Percentiles rank a stretch among this genome's conserved stretches.
phyloP scores from a whole-genome alignment of 2,113 vertebrate species.

The Brachyhypopomus occidentalis region DNA sequence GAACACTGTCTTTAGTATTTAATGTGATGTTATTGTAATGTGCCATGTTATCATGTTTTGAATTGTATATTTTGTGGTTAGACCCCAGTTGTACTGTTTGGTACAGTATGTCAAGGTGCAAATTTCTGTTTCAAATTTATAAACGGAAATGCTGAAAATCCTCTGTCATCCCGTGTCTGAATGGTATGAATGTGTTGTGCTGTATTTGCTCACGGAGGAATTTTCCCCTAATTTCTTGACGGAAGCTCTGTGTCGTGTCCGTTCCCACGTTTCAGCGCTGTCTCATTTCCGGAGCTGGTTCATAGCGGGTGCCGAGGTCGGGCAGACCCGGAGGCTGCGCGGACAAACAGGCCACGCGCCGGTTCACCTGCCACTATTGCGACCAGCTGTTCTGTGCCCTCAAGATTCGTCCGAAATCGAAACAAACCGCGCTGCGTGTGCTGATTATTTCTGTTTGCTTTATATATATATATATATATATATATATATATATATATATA shows the following conservation, averaged over 20 bases:
- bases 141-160: no score
- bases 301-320: conserved; percentile 48
- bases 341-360: conserved; percentile 27
- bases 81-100: not conserved
- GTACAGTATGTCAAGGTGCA: not conserved
- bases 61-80: not conserved
- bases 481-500: no score
- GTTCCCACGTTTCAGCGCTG: not conserved
- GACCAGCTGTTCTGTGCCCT: conserved; percentile 51
- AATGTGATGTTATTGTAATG: no score
- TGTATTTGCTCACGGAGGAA: not conserved
- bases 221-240: not conserved
- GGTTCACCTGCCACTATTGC: conserved; percentile 44
- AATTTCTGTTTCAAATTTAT: not conserved
- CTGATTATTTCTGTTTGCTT: no score
- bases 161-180: not conserved
- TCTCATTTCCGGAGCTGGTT: conserved; percentile 3
- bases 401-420: not conserved
- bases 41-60: not conserved
- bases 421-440: no score
- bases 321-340: not conserved
- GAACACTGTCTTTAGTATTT: no score
- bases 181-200: not conserved
- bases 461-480: no score
- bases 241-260: not conserved